Base-by-base conservation (phyloP, 2,113 vertebrate species). In the Cnemophilus loriae region DNA sequence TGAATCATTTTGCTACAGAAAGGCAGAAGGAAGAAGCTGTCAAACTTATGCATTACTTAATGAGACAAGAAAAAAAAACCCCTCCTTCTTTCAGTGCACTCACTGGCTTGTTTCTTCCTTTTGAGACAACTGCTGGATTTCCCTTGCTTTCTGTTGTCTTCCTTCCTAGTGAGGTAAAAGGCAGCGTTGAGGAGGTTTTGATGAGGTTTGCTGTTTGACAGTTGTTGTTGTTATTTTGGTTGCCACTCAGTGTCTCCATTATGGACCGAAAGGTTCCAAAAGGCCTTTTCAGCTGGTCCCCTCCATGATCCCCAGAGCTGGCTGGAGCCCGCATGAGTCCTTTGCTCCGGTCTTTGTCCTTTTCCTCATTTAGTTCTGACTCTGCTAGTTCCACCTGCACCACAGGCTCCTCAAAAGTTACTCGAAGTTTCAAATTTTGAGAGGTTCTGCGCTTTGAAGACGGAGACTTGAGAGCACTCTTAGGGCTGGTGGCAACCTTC, bases 391-490 rank as follows among this genome's bases (percentile, higher is more conserved):
- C 99, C 96, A 98, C 98, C 90, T 99, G 99, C 50, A 99, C 98
- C 74, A 98, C 98, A 14, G 99, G 99, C 94, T 99, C 99, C 93
- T 99, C 99, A 4, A 99, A 99, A 50, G 99, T 99, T 35, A 99
- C 99, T 96, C 99, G 98, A 83, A 99, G 98, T 92, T 99, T 99
- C 83, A 98, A 98, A 97, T 99, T 99, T 86, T 99, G 99, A 26
- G 99, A 98, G 12, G 99, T 99, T 96, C 99, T 99, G 77, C 99
- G 98, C 91, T 99, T 99, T 59, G 99, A 99, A 11, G 99, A 99
- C 1, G 99, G 99, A 18, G 99, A 99, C 95, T 99, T 99, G 88
- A 99, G 98, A 78, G 99, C 99, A 20, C 99, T 99, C 97, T 99
- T 99, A 86, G 99, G 99, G 95, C 99, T 99, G 7, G 98, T 99